Evolutionary conservation across 2,888 invertebrate genomes (phyloP).

Genomic region (Leucoptera coffeella): DNA sequence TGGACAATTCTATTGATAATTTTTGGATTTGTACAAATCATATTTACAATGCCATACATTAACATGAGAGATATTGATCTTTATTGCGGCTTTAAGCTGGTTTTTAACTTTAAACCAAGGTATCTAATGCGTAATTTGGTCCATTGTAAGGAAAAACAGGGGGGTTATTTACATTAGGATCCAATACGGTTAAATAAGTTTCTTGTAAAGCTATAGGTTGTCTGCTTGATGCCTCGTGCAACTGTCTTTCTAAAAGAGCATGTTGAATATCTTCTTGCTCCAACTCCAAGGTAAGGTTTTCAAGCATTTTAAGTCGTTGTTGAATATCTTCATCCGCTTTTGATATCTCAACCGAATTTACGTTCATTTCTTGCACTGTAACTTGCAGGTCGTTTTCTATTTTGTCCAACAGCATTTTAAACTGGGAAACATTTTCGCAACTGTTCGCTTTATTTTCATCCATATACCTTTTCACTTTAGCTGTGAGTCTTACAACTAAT

Average conservation of each 20-base stretch:
- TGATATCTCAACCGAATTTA: slow-evolving; percentile 39
- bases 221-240: slow-evolving; percentile 37
- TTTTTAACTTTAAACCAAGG: slow-evolving; percentile 50
- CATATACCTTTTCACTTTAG: slow-evolving; percentile 56
- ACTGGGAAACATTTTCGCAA: slow-evolving; percentile 41
- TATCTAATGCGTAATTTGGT: slow-evolving; percentile 31
- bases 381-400: slow-evolving; percentile 45
- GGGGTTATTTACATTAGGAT: slow-evolving; percentile 13
- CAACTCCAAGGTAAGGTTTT: slow-evolving; percentile 46
- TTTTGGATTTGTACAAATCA: slow-evolving; percentile 9
- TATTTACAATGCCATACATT: no score
- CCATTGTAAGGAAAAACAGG: slow-evolving; percentile 9
- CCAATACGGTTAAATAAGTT: slow-evolving; percentile 38
- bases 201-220: slow-evolving; percentile 40
- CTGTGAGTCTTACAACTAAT: slow-evolving; percentile 59
- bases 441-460: slow-evolving; percentile 45
- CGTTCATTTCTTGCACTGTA: slow-evolving; percentile 47
- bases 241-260: slow-evolving; percentile 34
- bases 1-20: slow-evolving; percentile 11
- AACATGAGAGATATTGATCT: no score
- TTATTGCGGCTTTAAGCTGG: no score
- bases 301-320: slow-evolving; percentile 44
- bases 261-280: slow-evolving; percentile 45
- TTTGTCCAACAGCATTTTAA: slow-evolving; percentile 36
- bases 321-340: slow-evolving; percentile 47